Evolutionary conservation across 2,113 vertebrate species (phyloP).

Genomic region (Scolopax mira): DNA sequence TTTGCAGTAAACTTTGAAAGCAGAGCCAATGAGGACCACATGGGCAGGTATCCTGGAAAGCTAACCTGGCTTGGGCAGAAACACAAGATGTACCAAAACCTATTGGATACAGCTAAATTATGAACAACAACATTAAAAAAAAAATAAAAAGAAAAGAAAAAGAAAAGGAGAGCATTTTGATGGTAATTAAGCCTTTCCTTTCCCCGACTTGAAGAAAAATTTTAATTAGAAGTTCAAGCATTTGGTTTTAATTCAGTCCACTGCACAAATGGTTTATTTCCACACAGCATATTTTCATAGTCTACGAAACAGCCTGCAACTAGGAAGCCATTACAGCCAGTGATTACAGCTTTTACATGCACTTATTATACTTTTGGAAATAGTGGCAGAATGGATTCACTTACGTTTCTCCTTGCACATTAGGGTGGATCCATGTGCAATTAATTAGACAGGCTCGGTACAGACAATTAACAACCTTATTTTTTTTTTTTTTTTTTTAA

Average conservation of each 20-base stretch:
- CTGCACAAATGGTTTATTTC: conserved; percentile 67
- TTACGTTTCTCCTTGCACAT: not conserved
- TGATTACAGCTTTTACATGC: conserved; percentile 60
- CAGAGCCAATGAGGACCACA: conserved; percentile 25
- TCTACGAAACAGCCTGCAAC: conserved; percentile 35
- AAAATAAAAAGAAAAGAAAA: no score
- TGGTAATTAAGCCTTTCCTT: conserved; percentile 48
- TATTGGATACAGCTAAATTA: not conserved
- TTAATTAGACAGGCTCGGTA: conserved; percentile 43
- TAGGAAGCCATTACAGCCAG: conserved; percentile 57
- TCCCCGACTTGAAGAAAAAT: conserved; percentile 21
- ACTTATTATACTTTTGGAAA: conserved; percentile 27
- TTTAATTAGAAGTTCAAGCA: conserved; percentile 58
- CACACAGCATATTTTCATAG: conserved; percentile 47
- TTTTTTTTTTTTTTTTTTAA: not conserved
- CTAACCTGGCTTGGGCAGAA: not conserved
- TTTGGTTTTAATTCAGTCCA: conserved; percentile 66
- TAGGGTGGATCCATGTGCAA: conserved; percentile 27
- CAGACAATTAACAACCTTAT: conserved; percentile 23
- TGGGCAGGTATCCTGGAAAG: conserved; percentile 43
- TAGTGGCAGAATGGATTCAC: conserved; percentile 5
- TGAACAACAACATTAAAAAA: not conserved
- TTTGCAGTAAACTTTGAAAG: conserved; percentile 55
- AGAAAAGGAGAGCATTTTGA: not conserved
- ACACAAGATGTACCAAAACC: not conserved